phyloP scores from a whole-genome alignment of 2,888 invertebrate genomes.

The Amitus sp. region DNA sequence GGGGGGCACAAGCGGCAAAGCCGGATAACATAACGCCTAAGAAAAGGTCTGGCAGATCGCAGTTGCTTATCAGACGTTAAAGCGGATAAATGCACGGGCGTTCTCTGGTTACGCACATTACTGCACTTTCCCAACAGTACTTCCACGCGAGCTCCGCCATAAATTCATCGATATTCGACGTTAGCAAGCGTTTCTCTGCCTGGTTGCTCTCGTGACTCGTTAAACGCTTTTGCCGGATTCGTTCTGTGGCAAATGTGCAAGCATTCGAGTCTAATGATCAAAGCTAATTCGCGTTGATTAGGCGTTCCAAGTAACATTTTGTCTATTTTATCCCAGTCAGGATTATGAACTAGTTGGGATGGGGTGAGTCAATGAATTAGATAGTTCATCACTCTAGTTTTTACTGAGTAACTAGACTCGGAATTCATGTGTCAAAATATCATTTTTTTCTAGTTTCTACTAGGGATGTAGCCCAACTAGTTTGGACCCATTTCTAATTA shows the following conservation, averaged over 20 bases:
- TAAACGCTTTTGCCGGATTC: background rate
- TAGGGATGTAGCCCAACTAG: too few relatives aligned
- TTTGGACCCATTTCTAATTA: too few relatives aligned
- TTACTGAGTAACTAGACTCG: too few relatives aligned
- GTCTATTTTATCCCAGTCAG: too few relatives aligned
- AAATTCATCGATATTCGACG: slow-evolving; percentile 3
- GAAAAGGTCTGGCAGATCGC: background rate
- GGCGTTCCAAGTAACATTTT: slow-evolving; percentile 18
- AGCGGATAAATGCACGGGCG: background rate
- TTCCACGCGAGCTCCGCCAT: background rate
- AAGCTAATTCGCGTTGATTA: slow-evolving; percentile 2
- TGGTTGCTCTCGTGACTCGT: background rate
- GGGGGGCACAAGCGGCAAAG: too few relatives aligned
- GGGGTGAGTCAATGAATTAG: too few relatives aligned
- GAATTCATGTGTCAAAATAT: too few relatives aligned
- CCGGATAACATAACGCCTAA: background rate
- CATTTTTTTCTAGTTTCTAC: too few relatives aligned
- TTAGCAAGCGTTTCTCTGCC: slow-evolving; percentile 1
- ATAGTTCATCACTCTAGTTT: too few relatives aligned
- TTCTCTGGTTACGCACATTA: background rate
- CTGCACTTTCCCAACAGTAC: background rate
- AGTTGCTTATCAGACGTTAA: slow-evolving; percentile 3
- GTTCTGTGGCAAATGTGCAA: background rate
- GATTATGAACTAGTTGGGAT: too few relatives aligned
- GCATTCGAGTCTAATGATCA: background rate